phyloP scores from a whole-genome alignment of 2,888 invertebrate genomes.

The Tinea pellionella region DNA sequence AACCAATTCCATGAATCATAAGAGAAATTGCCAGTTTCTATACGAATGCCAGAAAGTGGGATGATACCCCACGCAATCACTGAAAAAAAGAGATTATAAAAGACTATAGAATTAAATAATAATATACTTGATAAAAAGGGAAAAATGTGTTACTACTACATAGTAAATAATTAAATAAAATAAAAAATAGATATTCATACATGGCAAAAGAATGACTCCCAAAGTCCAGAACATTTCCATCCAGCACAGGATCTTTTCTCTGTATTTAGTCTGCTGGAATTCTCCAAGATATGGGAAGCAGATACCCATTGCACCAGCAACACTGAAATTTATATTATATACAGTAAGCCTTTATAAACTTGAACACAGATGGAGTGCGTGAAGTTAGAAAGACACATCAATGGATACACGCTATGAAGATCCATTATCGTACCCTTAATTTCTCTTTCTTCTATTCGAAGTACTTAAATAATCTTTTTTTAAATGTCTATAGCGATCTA shows the following conservation, averaged over 20 bases:
- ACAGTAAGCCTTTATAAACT: not conserved
- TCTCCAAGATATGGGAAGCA: slow-evolving; percentile 86
- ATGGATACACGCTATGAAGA: too few species aligned
- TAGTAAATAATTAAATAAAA: too few species aligned
- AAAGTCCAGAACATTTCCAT: slow-evolving; percentile 89
- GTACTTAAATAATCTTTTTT: too few species aligned
- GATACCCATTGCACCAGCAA: slow-evolving; percentile 86
- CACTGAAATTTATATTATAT: slow-evolving; percentile 51
- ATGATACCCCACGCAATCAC: slow-evolving; percentile 85
- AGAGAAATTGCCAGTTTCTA: slow-evolving; percentile 69
- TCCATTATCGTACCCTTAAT: too few species aligned
- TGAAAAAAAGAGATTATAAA: slow-evolving; percentile 33
- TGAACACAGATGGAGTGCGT: too few species aligned
- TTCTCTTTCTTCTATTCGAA: too few species aligned
- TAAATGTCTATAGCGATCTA: too few species aligned
- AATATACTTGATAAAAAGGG: too few species aligned
- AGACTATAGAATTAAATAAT: too few species aligned
- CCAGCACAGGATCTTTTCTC: slow-evolving; percentile 85
- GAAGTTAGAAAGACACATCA: too few species aligned
- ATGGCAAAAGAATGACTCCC: slow-evolving; percentile 79
- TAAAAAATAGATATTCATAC: too few species aligned
- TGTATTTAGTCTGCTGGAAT: slow-evolving; percentile 82
- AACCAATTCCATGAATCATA: slow-evolving; percentile 87
- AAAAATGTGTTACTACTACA: too few species aligned
- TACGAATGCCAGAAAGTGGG: slow-evolving; percentile 73